phyloP scores from a whole-genome alignment of 2,113 vertebrate species.

The Melanotaenia duboulayi region DNA sequence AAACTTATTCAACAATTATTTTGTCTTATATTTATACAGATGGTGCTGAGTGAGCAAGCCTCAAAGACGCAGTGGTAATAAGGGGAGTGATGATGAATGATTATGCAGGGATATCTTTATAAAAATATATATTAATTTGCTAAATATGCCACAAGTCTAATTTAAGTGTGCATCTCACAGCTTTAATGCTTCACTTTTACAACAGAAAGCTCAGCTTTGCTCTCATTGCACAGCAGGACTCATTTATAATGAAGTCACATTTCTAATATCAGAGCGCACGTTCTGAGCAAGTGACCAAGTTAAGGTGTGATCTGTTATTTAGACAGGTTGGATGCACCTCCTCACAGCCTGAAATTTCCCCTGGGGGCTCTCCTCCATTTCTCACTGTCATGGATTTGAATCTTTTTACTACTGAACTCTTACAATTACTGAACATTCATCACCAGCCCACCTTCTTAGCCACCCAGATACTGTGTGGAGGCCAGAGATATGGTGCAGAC shows the following conservation, averaged over 20 bases:
- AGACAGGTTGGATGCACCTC: slow-evolving; percentile 86
- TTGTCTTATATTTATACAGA: slow-evolving; percentile 42
- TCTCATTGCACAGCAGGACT: slow-evolving; percentile 22
- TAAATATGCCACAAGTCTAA: not conserved
- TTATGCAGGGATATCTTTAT: not conserved
- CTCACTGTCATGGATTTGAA: slow-evolving; percentile 88
- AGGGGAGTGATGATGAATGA: not conserved
- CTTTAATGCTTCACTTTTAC: slow-evolving; percentile 2
- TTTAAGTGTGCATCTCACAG: not conserved
- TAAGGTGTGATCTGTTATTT: slow-evolving; percentile 89
- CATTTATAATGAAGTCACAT: slow-evolving; percentile 72
- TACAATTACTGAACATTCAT: slow-evolving; percentile 83
- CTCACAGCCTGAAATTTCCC: slow-evolving; percentile 86
- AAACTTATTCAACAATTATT: slow-evolving; percentile 31
- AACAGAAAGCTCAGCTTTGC: slow-evolving; percentile 22
- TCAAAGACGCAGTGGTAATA: not conserved
- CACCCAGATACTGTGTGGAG: slow-evolving; percentile 59
- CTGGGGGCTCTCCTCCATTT: slow-evolving; percentile 84
- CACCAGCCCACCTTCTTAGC: slow-evolving; percentile 74
- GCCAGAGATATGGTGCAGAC: slow-evolving; percentile 55
- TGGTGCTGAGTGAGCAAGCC: slow-evolving; percentile 11
- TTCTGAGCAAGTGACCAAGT: slow-evolving; percentile 83
- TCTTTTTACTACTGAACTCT: slow-evolving; percentile 85
- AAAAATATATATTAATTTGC: not conserved
- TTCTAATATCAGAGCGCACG: slow-evolving; percentile 69